phyloP scores from a whole-genome alignment of 1,140 invertebrate genomes.

The Drosophila pachea region DNA sequence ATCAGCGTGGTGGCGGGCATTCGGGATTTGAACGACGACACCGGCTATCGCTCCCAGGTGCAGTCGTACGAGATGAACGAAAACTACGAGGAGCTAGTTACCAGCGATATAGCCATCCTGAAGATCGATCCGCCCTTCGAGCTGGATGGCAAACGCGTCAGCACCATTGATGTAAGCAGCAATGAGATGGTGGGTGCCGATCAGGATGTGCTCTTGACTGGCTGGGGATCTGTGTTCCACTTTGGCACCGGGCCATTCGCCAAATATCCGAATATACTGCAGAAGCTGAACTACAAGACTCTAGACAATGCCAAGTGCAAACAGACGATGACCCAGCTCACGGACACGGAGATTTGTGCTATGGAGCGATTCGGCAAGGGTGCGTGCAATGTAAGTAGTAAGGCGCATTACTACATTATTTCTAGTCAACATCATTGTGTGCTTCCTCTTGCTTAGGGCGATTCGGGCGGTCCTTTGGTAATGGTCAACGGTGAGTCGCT shows the following conservation, averaged over 20 bases:
- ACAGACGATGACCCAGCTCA: conserved; percentile 68
- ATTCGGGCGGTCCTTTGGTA: conserved; percentile 86
- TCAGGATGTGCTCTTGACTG: conserved; percentile 61
- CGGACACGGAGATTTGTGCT: conserved; percentile 80
- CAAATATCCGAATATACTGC: conserved; percentile 65
- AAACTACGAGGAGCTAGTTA: conserved; percentile 70
- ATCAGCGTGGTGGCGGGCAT: conserved; percentile 79
- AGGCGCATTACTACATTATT: accelerated
- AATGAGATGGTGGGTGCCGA: conserved; percentile 58
- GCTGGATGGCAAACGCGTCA: conserved; percentile 57
- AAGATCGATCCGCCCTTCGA: conserved; percentile 74
- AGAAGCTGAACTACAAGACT: conserved; percentile 66
- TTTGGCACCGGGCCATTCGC: conserved; percentile 71
- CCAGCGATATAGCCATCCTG: conserved; percentile 77
- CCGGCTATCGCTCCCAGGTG: conserved; percentile 69
- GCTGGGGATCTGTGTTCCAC: conserved; percentile 77
- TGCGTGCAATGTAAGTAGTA: conserved; percentile 73
- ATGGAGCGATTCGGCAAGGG: conserved; percentile 79
- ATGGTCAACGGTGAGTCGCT: conserved; percentile 57
- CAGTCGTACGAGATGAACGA: conserved; percentile 70
- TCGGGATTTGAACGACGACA: conserved; percentile 67
- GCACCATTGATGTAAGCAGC: conserved; percentile 64
- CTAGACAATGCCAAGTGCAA: conserved; percentile 65
- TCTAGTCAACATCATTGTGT: conserved; percentile 69
- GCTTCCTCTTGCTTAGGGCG: conserved; percentile 80